Percentiles rank a stretch among this genome's conserved stretches.
phyloP scores from a whole-genome alignment of 2,888 invertebrate genomes.

The Cartodere bifasciata region DNA sequence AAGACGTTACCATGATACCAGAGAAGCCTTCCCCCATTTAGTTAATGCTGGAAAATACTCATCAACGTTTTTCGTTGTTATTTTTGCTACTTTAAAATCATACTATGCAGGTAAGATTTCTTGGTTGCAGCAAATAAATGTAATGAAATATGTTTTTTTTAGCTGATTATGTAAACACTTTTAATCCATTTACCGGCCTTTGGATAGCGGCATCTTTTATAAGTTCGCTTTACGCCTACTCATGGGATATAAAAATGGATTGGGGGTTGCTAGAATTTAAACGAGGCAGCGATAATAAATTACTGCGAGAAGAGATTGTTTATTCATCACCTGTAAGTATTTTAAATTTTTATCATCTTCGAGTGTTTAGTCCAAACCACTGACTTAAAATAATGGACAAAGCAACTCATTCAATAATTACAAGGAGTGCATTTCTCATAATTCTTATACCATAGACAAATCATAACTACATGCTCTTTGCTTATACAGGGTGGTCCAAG shows the following conservation, averaged over 20 bases:
- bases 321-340: slow-evolving; percentile 57
- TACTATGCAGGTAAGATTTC: slow-evolving; percentile 18
- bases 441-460: too few species aligned
- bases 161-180: slow-evolving; percentile 37
- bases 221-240: slow-evolving; percentile 67
- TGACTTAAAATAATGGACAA: too few species aligned
- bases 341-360: too few species aligned
- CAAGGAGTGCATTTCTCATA: too few species aligned
- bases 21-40: slow-evolving; percentile 67
- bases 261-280: slow-evolving; percentile 67
- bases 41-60: slow-evolving; percentile 76
- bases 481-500: too few species aligned
- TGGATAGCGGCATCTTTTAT: slow-evolving; percentile 57
- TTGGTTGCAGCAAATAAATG: not conserved
- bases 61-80: slow-evolving; percentile 58
- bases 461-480: too few species aligned
- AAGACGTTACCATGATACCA: slow-evolving; percentile 67
- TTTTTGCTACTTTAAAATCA: slow-evolving; percentile 39
- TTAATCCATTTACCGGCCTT: slow-evolving; percentile 54
- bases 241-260: slow-evolving; percentile 84
- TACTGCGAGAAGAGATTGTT: slow-evolving; percentile 66
- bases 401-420: not conserved
- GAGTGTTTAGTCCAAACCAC: too few species aligned
- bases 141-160: slow-evolving; percentile 14
- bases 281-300: slow-evolving; percentile 60